Evolutionary conservation across 2,888 invertebrate species (phyloP), one percentile per base, ranked within the genome.

Genomic region (Strigamia crassipes): DNA sequence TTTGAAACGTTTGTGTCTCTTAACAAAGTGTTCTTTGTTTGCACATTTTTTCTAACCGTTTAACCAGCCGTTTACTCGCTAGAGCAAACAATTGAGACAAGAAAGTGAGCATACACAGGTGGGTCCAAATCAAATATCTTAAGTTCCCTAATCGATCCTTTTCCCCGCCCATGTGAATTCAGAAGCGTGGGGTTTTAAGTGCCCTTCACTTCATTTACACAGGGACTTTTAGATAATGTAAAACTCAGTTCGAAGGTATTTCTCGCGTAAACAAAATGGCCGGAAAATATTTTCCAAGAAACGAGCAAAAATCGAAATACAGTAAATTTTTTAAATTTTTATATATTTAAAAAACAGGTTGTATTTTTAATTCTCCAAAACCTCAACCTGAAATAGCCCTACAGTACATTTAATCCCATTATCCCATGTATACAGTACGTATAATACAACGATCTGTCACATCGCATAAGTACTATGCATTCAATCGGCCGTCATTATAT

Each of bases 91-190:
- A 31, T 27, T 31, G 31, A 73, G 31, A 73, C 73, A 73, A 73
- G 73, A 73, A 73, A 73, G 73, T 73, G 73, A 27, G 73, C 73
- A 73, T 31, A 73, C 73, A 73, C 73, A 73, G 73, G 73, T 73
- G 73, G 73, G 73, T 73, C 73, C 31, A 73, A 73, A 73, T 73
- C 73, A 73, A 73, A 73, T 31, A 73, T 73, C 73, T 27, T 73
- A 73, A 73, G 73, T 73, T 73, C 73, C 73, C 73, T 73, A 73
- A 73, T 73, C 73, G 73, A 73, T 73, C 73, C 73, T 73, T 73
- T 73, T 73, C 13, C 73, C 73, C 73, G 73, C 73, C 73, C 73
- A 73, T 73, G 73, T 73, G 73, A 73, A 73, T 73, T 27, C 73
- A 73, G 73, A 73, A 73, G 73, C 73, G 73, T 73, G 73, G 73